Base-by-base conservation (phyloP, 1,140 invertebrate species). In the Orussus abietinus region DNA sequence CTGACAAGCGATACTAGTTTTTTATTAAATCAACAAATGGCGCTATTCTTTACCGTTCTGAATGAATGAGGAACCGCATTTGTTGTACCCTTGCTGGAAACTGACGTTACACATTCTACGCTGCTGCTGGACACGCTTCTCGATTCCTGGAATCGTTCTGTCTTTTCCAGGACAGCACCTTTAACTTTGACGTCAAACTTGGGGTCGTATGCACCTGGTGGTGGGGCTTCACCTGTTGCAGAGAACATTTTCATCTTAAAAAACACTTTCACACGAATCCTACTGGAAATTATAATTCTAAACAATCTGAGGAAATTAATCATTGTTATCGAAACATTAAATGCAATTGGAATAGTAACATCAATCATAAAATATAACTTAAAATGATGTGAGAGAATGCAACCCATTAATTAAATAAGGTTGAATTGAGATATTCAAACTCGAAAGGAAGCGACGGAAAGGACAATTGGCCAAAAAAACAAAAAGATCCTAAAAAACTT, bases 121-220 rank as follows among this genome's bases (percentile, higher is more conserved):
- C 49, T 49, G 30, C 58, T 61, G 31, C 62, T 66, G 26, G 55
- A 56, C 6, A 59, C 44, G 38, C 66, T 70, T 54, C 59, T 69
- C 18, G 46, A 59, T 39, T 74, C 69, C 15, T 61, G 41, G 38
- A 67, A 67, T 41, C 66, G 61, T 33, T 64, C 66, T 6, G 46
- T 53, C 34, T 66, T 73, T 13, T 71, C 66, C 14, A 70, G 63
- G 7, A 55, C 46, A 17, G 53, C 11, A 0, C 66, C 61, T 44
- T 69, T 69, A 4, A 71, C 49, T 40, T 69, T 73, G 4, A 10
- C 53, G 1, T 65, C 57, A 21, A 71, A 69, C 33, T 69, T 72
- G 3, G 72, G 72, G 42, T 74, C 67, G 22, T 74, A 74, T 0
- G 68, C 50, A 18, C 72, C 72, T 28, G 72, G 70, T 12, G 70